Conservation (phyloP, 2,113 vertebrate genomes). For the Ceyx melanurus region DNA sequence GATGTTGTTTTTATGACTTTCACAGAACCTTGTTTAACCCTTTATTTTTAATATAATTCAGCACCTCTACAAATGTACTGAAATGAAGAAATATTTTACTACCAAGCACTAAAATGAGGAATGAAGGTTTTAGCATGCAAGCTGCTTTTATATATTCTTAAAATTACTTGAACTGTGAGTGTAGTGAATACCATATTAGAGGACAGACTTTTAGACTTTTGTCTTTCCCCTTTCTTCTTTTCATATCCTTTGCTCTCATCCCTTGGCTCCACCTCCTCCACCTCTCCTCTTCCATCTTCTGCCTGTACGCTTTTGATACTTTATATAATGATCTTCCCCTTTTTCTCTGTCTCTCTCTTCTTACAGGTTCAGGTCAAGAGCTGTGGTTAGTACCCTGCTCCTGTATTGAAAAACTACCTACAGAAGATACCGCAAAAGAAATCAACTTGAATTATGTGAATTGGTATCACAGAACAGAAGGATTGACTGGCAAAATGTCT, state of each 20-base stretch:
- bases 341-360: background rate
- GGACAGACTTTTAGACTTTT: background rate
- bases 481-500: slow-evolving; percentile 43
- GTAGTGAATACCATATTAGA: background rate
- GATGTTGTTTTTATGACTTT: background rate
- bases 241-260: slow-evolving; percentile 27
- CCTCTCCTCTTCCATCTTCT: slow-evolving; percentile 29
- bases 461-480: slow-evolving; percentile 51
- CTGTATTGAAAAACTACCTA: slow-evolving; percentile 35
- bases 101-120: background rate
- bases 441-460: slow-evolving; percentile 31
- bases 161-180: background rate
- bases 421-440: slow-evolving; percentile 19
- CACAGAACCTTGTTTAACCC: background rate
- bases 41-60: background rate
- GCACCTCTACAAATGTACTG: background rate
- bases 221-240: slow-evolving; percentile 41
- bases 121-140: background rate
- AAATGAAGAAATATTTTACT: background rate
- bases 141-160: background rate
- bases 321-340: slow-evolving; percentile 6
- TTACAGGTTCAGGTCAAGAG: slow-evolving; percentile 47
- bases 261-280: slow-evolving; percentile 27
- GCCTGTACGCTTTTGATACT: slow-evolving; percentile 12
- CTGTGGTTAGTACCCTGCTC: slow-evolving; percentile 14